A percentile compares a stretch with the other conserved stretches of the same genome.
These are phyloP conservation scores for Lasioglossum albipes DNA, from an alignment of 1,140 invertebrate species.

Conservation along the genomic window DNA sequence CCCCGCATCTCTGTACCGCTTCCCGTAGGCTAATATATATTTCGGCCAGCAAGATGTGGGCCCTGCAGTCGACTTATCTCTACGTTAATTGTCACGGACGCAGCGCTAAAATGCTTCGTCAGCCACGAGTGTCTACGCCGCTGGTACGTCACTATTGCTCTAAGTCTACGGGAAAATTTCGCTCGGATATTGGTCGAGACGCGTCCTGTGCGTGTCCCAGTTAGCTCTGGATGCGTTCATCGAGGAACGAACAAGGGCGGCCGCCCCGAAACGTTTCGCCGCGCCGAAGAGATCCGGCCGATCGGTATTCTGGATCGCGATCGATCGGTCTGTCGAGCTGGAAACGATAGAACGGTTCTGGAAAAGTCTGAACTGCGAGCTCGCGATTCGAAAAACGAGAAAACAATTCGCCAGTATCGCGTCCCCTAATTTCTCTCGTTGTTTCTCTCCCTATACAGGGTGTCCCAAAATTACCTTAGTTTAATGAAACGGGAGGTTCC, in stretches of 20 bases:
- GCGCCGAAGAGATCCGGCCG: conserved; percentile 7
- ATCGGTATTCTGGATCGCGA: neutral
- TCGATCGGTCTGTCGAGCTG: no score
- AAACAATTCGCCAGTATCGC: neutral
- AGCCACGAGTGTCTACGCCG: conserved; percentile 48
- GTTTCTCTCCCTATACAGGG: no score
- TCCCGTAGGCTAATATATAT: conserved; percentile 57
- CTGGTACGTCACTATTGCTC: conserved; percentile 59
- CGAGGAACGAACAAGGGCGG: no score
- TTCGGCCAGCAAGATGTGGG: conserved; percentile 51
- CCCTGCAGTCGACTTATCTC: conserved; percentile 61
- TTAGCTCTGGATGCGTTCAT: neutral
- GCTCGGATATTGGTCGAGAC: neutral
- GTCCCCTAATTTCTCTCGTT: neutral
- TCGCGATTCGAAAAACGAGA: no score
- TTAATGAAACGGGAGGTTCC: no score
- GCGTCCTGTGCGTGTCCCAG: neutral
- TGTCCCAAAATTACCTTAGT: no score
- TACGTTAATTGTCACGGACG: conserved; percentile 65
- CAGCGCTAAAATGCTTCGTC: conserved; percentile 66
- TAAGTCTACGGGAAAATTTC: conserved; percentile 38
- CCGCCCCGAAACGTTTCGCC: neutral
- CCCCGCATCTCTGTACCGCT: conserved; percentile 18
- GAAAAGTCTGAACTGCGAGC: no score
- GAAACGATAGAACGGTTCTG: no score